Evolutionary conservation across 2,888 invertebrate genomes (phyloP), one percentile per base, ranked within the genome.

Genomic region (Leucania comma): DNA sequence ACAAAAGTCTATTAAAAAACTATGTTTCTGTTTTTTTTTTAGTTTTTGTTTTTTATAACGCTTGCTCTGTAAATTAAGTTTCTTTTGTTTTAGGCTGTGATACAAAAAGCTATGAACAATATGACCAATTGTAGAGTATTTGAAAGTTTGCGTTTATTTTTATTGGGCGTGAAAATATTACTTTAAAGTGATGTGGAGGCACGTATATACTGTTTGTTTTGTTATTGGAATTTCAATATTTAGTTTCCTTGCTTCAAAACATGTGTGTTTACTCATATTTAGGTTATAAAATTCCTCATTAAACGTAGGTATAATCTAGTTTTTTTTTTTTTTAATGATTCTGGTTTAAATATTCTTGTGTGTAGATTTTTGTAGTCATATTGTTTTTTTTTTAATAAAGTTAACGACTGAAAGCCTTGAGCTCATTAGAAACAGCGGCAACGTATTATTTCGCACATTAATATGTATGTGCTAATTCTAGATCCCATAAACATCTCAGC

Each of bases 1-100:
- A 88, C 87, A 84, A 65, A n/a, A 83, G 63, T 62, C 73, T 75
- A 72, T 80, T 78, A 61, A 68, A 72, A 78, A 72, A 79, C n/a
- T n/a, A n/a, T 51, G 51, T 50, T 75, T 42, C 42, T 17, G 42
- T 59, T 60, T 59, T 68, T 24, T 56, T 59, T 63, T 75, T n/a
- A n/a, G 0, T 59, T 75, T 54, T 67, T n/a, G 14, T 38, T 59
- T 70, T 62, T 64, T 64, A 24, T n/a, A 22, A 26, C 32, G 26
- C 32, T 20, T 48, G 54, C 26, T 32, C 24, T 53, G 56, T 56
- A 58, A 64, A 80, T 75, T 80, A 62, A 35, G 53, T 54, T 67
- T 32, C 46, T 71, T 69, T 80, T 71, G 75, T 64, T 68, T 75
- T 57, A 50, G 2, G 24, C 0, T 58, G 22, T 60, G 12, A 58